Evolutionary conservation across 53 echinoderm and acorn worm genomes (phyloP).

Genomic region (Temnopleurus reevesii): DNA sequence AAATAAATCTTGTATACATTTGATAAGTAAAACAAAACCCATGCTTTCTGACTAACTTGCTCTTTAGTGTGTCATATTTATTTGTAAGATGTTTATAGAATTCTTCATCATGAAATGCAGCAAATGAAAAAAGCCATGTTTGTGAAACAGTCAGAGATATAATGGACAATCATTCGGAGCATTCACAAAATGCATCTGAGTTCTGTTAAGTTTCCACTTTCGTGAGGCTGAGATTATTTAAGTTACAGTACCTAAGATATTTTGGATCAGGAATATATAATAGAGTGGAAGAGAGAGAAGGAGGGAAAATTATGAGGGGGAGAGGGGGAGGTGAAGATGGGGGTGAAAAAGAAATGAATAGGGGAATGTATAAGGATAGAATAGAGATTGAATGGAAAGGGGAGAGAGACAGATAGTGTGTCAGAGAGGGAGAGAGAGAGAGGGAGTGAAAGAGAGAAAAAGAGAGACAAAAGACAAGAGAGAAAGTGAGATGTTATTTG

Average conservation of each 20-base stretch:
- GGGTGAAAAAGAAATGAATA: not conserved
- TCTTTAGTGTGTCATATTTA: not conserved
- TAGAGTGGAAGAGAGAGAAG: not conserved
- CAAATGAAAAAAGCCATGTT: too few relatives aligned
- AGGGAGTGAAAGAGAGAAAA: not conserved
- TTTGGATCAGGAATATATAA: too few relatives aligned
- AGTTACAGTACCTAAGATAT: too few relatives aligned
- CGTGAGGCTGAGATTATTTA: too few relatives aligned
- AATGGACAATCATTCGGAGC: too few relatives aligned
- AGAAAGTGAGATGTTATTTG: too few relatives aligned
- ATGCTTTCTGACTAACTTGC: not conserved
- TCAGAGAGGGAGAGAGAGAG: not conserved
- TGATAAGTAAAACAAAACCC: conserved; percentile 23
- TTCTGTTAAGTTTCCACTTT: too few relatives aligned
- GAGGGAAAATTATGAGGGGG: not conserved
- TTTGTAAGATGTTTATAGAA: too few relatives aligned
- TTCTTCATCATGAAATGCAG: too few relatives aligned
- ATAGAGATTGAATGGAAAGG: too few relatives aligned
- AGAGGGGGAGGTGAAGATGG: not conserved
- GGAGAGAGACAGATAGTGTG: not conserved
- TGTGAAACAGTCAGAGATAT: too few relatives aligned
- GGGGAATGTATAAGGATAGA: not conserved
- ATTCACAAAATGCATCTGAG: too few relatives aligned
- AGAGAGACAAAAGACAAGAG: not conserved
- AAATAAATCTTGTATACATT: conserved; percentile 56